Conservation (phyloP, 30 jellyfish, hydroid and myxozoan genomes). For the Hydra vulgaris region DNA sequence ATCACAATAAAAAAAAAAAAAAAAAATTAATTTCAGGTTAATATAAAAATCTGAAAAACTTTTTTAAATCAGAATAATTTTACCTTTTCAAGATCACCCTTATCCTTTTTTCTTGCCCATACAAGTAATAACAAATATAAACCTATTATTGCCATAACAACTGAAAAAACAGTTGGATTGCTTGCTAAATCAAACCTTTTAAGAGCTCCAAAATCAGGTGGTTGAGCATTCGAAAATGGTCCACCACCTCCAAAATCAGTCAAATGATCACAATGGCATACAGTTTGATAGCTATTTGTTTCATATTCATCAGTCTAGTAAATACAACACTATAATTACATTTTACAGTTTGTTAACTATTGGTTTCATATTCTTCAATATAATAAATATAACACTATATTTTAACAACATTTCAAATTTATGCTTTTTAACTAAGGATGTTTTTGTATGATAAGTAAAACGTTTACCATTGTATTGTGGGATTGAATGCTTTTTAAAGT, state of each 20-base stretch:
- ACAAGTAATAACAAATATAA: constrained; percentile 53
- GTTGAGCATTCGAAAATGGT: constrained; percentile 73
- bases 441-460: no score
- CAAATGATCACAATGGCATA: constrained; percentile 59
- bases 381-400: no score
- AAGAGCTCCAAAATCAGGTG: constrained; percentile 58
- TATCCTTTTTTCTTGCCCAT: constrained; percentile 67
- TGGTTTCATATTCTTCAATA: background rate
- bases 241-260: constrained; percentile 96
- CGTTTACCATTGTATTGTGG: no score
- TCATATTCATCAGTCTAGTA: background rate
- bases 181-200: constrained; percentile 66
- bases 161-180: constrained; percentile 81
- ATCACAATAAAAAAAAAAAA: no score
- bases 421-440: no score
- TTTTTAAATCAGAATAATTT: no score
- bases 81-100: constrained; percentile 65
- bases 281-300: constrained; percentile 24
- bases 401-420: no score
- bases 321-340: no score
- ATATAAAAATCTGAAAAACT: no score
- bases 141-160: constrained; percentile 62
- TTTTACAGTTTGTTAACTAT: constrained; percentile 30
- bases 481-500: no score
- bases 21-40: no score